Percentiles rank a stretch among this genome's conserved stretches.
Evolutionary conservation across 92 coral and sea anemone species (phyloP).

Genomic region (Actinernus sp.): DNA sequence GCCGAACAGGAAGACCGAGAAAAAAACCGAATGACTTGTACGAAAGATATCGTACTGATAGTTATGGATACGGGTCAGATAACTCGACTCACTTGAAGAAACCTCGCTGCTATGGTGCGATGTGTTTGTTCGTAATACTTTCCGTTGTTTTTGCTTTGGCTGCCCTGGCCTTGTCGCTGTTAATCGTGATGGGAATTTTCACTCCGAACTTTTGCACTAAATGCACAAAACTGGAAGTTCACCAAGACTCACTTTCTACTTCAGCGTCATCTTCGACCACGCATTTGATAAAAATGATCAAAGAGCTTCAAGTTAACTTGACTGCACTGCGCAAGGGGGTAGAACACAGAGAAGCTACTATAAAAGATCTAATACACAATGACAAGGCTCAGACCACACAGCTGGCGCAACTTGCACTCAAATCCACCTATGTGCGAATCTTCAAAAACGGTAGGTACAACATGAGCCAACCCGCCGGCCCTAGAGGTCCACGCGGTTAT

Average conservation of each 20-base stretch:
- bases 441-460: slow-evolving; percentile 22
- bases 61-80: slow-evolving; percentile 40
- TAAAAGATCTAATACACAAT: slow-evolving; percentile 46
- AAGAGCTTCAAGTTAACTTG: slow-evolving; percentile 46
- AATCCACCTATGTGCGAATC: not conserved
- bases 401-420: slow-evolving; percentile 48
- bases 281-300: slow-evolving; percentile 39
- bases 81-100: slow-evolving; percentile 20
- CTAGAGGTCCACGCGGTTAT: slow-evolving; percentile 60
- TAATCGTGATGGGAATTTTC: slow-evolving; percentile 42
- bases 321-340: slow-evolving; percentile 38
- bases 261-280: slow-evolving; percentile 22
- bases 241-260: not conserved
- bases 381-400: slow-evolving; percentile 46
- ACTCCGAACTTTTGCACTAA: slow-evolving; percentile 33
- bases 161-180: slow-evolving; percentile 30
- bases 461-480: slow-evolving; percentile 47
- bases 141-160: slow-evolving; percentile 32
- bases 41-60: slow-evolving; percentile 57
- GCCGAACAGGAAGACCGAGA: slow-evolving; percentile 57
- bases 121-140: slow-evolving; percentile 30
- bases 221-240: slow-evolving; percentile 43
- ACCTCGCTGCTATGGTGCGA: slow-evolving; percentile 25
- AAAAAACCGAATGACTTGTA: slow-evolving; percentile 76
- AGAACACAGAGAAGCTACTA: slow-evolving; percentile 36